Conservation (phyloP, 2,797 vertebrate species). For the Macroramphosus scolopax region DNA sequence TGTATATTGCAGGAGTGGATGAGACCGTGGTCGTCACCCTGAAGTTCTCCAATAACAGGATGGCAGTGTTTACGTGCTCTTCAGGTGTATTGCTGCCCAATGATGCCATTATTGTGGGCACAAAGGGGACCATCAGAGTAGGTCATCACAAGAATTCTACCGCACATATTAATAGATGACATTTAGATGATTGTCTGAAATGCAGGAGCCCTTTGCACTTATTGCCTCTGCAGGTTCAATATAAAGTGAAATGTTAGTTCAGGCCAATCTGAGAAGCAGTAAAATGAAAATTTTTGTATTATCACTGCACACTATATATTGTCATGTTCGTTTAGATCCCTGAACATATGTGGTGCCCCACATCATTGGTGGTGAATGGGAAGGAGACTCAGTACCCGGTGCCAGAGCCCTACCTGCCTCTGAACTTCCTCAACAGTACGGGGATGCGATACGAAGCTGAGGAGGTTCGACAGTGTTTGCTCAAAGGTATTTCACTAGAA, state of each 20-base stretch:
- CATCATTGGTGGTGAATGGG: conserved; percentile 75
- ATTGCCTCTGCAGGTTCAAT: no score
- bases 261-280: no score
- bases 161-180: neutral
- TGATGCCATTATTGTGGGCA: conserved; percentile 75
- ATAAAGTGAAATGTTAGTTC: no score
- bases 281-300: no score
- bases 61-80: conserved; percentile 79
- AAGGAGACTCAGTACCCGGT: conserved; percentile 70
- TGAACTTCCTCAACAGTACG: conserved; percentile 77
- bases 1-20: conserved; percentile 82
- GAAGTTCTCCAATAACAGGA: conserved; percentile 79
- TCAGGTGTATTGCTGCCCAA: conserved; percentile 68
- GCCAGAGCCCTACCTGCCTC: conserved; percentile 70
- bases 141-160: neutral
- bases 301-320: no score
- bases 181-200: neutral
- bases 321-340: conserved; percentile 67
- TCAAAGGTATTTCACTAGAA: conserved; percentile 68
- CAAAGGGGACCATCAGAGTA: conserved; percentile 81
- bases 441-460: conserved; percentile 86
- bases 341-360: conserved; percentile 80
- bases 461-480: conserved; percentile 84
- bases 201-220: no score
- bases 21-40: conserved; percentile 78